Base-by-base conservation (phyloP, 2,797 vertebrate genomes). In the Thalassophryne amazonica region DNA sequence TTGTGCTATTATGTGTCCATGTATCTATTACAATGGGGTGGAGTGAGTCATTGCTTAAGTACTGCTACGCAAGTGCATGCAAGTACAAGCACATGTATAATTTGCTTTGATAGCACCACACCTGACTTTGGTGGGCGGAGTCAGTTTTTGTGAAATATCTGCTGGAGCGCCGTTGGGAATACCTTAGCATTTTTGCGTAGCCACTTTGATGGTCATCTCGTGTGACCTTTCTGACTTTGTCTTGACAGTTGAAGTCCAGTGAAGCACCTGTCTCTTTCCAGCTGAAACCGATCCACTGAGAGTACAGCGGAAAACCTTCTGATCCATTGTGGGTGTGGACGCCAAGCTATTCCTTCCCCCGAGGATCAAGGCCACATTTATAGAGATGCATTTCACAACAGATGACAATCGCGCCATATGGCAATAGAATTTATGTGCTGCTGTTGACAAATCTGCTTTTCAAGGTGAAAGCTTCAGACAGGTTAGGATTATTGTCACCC, bases 191-290 rank as follows among this genome's bases (percentile, higher is more conserved):
- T 76, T 71, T 48, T 66, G 51, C 29, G 29, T 65, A 66, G 59
- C 45, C 29, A 9, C 23, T 15, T 30, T 46, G 67, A 73, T 56
- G 32, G 17, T 39, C 60, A 48, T 61, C 51, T 31, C 2, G 45
- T 15, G 45, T 17, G 21, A 68, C 74, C 78, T 80, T 73, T 73
- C 40, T 45, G 76, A 53, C 60, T 78, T 41, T 33, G 65, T 58
- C 62, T 74, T 20, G 52, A 37, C 60, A 49, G 61, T 21, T 51
- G 59, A 51, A 69, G 76, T 83, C 81, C 67, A 69, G 48, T 46
- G 51, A 60, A 80, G 61, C 86, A 86, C 83, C 86, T 84, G 80
- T 84, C 68, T 76, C 54, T 75, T 60, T 77, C 71, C 69, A 69
- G 67, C 43, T 76, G 78, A 79, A 80, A 80, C 54, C 23, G 62